phyloP scores from a whole-genome alignment of 2,797 vertebrate genomes.

The Discoglossus pictus region DNA sequence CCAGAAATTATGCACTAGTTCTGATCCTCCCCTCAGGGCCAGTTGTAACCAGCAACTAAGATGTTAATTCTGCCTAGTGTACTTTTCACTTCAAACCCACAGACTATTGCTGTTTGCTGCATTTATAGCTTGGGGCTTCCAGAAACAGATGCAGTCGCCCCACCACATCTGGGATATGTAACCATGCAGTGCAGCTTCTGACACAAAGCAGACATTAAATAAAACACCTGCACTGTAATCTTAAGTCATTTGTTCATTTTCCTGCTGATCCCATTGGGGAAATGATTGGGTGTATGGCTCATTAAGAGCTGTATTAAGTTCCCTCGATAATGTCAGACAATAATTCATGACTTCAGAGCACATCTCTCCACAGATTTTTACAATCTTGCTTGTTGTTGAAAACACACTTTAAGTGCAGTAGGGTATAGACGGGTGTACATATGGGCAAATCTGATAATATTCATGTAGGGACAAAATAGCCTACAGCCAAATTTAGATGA shows the following conservation, averaged over 20 bases:
- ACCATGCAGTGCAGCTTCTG: conserved; percentile 30
- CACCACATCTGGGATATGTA: conserved; percentile 44
- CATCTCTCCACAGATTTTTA: conserved; percentile 34
- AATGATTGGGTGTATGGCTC: conserved; percentile 49
- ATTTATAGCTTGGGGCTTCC: conserved; percentile 33
- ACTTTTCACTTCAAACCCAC: conserved; percentile 14
- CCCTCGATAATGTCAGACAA: conserved; percentile 45
- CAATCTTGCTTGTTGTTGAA: not conserved
- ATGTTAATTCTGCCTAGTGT: conserved; percentile 15
- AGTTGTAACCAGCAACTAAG: no score
- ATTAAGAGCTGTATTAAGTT: conserved; percentile 41
- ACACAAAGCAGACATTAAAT: conserved; percentile 48
- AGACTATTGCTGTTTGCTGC: conserved; percentile 17
- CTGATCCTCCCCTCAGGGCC: no score
- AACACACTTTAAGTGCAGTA: no score
- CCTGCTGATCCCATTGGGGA: conserved; percentile 42
- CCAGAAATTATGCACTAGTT: no score
- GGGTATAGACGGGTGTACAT: no score
- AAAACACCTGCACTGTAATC: conserved; percentile 48
- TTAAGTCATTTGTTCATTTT: conserved; percentile 49
- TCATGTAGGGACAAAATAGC: no score
- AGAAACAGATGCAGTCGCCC: conserved; percentile 44
- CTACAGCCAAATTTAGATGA: no score
- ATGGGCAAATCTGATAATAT: no score
- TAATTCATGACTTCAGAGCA: conserved; percentile 43